Evolutionary conservation across 2,797 vertebrate genomes (phyloP).

Genomic region (Neomorphus geoffroyi): DNA sequence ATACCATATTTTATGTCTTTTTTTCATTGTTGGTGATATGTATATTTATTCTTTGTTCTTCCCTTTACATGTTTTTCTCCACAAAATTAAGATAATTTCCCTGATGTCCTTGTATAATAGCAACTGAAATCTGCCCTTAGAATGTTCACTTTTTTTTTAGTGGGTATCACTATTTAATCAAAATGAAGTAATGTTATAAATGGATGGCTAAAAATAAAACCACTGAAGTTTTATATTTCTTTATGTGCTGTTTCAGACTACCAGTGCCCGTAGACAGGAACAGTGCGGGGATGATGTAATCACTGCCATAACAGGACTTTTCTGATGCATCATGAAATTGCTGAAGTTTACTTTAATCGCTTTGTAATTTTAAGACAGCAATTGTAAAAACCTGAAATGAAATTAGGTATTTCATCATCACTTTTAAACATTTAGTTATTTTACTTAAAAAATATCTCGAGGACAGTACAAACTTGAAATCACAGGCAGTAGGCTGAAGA

Average conservation of each 20-base stretch:
- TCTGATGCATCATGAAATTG: constrained; percentile 10
- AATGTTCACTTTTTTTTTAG: background rate
- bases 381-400: background rate
- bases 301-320: fast-evolving
- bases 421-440: background rate
- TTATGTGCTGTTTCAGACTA: background rate
- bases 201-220: constrained; percentile 14
- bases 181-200: background rate
- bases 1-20: background rate
- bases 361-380: background rate
- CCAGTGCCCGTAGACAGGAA: background rate
- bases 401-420: background rate
- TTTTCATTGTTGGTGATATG: background rate
- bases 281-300: background rate
- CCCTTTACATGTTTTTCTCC: background rate
- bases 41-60: background rate
- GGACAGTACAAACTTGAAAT: background rate
- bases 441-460: background rate
- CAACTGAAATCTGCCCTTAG: background rate
- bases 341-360: background rate
- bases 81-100: background rate
- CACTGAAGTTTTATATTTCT: background rate
- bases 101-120: background rate
- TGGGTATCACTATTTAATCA: background rate
- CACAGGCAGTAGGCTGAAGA: background rate